Evolutionary conservation across 2,113 vertebrate genomes (phyloP).

Genomic region (Paradoxurus hermaphroditus): DNA sequence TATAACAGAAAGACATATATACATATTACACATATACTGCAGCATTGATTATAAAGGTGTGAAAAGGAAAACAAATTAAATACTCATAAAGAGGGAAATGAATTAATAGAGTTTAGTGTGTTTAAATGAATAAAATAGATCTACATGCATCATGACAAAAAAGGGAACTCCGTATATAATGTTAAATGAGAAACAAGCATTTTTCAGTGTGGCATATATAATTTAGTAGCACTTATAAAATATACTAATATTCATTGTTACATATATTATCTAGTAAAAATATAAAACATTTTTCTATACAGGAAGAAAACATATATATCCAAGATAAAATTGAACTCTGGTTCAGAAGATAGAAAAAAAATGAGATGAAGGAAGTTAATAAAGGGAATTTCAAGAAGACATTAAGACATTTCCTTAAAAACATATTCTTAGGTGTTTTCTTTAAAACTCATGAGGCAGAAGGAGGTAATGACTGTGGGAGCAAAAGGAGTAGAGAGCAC

Average conservation of each 20-base stretch:
- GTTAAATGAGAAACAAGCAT: not conserved
- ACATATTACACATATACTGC: not conserved
- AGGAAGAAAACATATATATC: not conserved
- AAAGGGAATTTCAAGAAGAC: not conserved
- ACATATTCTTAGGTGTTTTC: not conserved
- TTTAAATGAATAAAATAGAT: not conserved
- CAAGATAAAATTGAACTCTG: not conserved
- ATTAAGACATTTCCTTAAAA: not conserved
- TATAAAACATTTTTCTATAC: not conserved
- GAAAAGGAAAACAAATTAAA: not conserved
- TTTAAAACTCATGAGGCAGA: not conserved
- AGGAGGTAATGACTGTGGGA: not conserved
- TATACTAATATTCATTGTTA: not conserved
- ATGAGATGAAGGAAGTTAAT: not conserved
- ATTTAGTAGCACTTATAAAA: not conserved
- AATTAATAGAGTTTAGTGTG: not conserved
- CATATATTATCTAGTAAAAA: not conserved
- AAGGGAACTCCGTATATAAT: not conserved
- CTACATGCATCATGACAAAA: not conserved
- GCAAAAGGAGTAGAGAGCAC: not conserved
- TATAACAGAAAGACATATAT: not conserved
- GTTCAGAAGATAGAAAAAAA: not conserved
- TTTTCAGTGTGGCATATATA: not conserved
- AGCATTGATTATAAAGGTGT: not conserved
- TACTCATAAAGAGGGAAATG: not conserved